Conservation (phyloP, 2,113 vertebrate species). For the Eudorcas thomsonii region DNA sequence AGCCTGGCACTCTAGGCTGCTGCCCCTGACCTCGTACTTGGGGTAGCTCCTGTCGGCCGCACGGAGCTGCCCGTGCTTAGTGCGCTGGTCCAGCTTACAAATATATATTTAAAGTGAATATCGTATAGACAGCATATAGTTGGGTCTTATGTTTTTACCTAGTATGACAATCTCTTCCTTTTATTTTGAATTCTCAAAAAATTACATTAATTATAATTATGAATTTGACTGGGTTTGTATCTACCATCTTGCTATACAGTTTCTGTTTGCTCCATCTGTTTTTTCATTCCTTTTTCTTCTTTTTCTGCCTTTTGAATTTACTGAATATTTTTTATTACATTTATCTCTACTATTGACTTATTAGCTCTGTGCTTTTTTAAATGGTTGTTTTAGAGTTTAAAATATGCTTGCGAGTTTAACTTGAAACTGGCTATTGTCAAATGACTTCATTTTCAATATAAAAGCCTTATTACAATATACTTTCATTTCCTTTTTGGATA, state of each 20-base stretch:
- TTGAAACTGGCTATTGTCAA: background rate
- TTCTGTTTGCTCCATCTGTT: background rate
- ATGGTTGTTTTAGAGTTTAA: background rate
- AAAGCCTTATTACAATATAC: background rate
- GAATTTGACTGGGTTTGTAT: background rate
- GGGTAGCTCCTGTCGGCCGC: no score
- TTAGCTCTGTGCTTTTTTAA: background rate
- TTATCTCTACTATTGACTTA: background rate
- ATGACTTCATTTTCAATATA: background rate
- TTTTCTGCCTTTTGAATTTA: background rate
- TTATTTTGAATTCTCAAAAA: slow-evolving; percentile 17
- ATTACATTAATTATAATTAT: background rate
- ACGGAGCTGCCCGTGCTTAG: fast-evolving
- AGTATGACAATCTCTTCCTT: background rate
- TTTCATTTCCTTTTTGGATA: background rate
- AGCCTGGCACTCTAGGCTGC: no score
- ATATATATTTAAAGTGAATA: background rate
- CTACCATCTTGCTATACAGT: background rate
- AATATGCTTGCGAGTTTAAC: background rate
- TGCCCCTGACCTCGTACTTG: no score
- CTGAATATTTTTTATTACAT: background rate
- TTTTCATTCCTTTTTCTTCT: background rate
- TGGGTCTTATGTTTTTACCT: background rate
- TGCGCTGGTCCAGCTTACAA: background rate
- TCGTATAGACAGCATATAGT: background rate